Evolutionary conservation across 2,888 invertebrate genomes (phyloP), one percentile per base, ranked within the genome.

Genomic region (Cynaeus angustus): DNA sequence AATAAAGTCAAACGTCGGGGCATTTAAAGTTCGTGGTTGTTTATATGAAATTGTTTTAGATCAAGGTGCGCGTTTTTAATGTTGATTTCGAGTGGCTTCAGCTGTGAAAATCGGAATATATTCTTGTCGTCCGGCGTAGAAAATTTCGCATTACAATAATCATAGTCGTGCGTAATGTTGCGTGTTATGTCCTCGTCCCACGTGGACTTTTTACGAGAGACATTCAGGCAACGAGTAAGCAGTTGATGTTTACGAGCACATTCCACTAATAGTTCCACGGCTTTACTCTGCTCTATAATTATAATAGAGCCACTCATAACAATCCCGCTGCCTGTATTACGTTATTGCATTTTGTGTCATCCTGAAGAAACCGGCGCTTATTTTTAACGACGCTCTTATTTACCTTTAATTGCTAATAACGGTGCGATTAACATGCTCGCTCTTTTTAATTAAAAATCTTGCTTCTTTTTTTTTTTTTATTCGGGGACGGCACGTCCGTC

Each of bases 81-180:
- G n/a, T n/a, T n/a, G n/a, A n/a, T n/a, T n/a, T 21, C 21, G 21
- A 21, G 21, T 21, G 21, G 2, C 21, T 21, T 21, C 21, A 21
- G 21, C 21, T 21, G 21, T 21, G 21, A 21, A 21, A 21, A 21
- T 21, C 21, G 21, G 21, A 21, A 21, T 21, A 21, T 21, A 21
- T 21, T 4, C 21, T 21, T 21, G 52, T 50, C 48, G 75, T 43
- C 56, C 28, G 26, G 8, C 10, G 56, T n/a, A 41, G 56, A 56
- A 56, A 21, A 56, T 56, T 56, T 43, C 56, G 56, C 56, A 56
- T 56, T 59, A 46, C 28, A 62, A 62, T 59, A 72, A 72, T 71
- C 74, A 62, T 73, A 66, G 46, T 66, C 55, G 74, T 74, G 75
- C 76, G 76, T 75, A 76, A 76, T 76, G 76, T 75, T 74, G 74